Evolutionary conservation across 2,797 vertebrate species (phyloP), one percentile per base, ranked within the genome.

Genomic region (Tamandua tetradactyla): DNA sequence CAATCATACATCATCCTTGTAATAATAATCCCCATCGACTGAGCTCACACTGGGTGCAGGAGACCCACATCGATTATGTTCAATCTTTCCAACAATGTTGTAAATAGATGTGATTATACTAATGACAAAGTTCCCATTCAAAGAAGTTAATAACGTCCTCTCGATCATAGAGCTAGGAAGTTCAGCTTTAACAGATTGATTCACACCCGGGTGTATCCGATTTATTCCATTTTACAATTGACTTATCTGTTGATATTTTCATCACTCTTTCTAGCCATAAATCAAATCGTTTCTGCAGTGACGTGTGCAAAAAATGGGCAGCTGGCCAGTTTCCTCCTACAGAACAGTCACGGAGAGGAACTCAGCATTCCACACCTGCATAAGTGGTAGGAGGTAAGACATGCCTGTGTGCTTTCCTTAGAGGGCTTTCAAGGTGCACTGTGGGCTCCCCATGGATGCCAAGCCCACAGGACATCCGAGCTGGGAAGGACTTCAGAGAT

Each of bases 1-100:
- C 35, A 0, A 0, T n/a, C 13, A 12, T 6, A 2, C n/a, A 0
- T 25, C 3, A 1, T 22, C 2, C 25, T 15, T 13, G 6, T 55
- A 22, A 6, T 23, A 14, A 42, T 0, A 14, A 32, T 1, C 35
- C 30, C 25, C 22, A 1, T 0, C 0, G 12, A 35, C 23, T 12
- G 13, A 35, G 32, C 44, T 17, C 8, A 15, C 14, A 71, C 23
- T 14, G 5, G 27, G 42, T 18, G 15, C 15, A 8, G 27, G 7
- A 74, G 42, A 47, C 4, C 42, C 15, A 2, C 17, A 32, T 44
- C 6, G n/a, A 15, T 5, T 3, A 47, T 18, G 27, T 32, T 47
- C 27, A 47, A 9, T 47, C 27, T 47, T 71, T 23, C 71, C 42
- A 74, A 32, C 7, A 18, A 4, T 6, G 27, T 42, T 30, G 15